These are phyloP conservation scores for Corythaeola cristata DNA, from an alignment of 2,113 vertebrate genomes.

Conservation along the genomic window DNA sequence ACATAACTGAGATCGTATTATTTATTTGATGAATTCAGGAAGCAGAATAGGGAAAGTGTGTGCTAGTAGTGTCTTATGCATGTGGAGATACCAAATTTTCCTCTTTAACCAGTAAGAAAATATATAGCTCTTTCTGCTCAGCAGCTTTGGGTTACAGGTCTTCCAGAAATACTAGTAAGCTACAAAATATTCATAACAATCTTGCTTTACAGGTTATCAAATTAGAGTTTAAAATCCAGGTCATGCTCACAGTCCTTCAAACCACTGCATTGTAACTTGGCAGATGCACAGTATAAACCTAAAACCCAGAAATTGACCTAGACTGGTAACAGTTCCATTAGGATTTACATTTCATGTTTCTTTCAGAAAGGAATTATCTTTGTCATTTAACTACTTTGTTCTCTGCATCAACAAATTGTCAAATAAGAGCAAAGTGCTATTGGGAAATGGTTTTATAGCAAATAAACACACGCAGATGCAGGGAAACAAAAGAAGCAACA, in stretches of 20 bases:
- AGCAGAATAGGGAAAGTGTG: neutral
- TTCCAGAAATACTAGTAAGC: neutral
- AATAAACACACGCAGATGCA: neutral
- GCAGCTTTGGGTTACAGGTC: neutral
- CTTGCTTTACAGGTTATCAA: neutral
- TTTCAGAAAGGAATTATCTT: conserved; percentile 6
- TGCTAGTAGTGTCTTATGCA: neutral
- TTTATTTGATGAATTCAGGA: neutral
- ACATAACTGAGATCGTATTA: neutral
- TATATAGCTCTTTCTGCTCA: neutral
- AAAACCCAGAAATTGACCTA: neutral
- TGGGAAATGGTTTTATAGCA: neutral
- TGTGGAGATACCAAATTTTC: neutral
- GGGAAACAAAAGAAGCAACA: neutral
- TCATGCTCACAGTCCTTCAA: neutral
- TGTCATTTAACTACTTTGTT: conserved; percentile 3
- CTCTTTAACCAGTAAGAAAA: neutral
- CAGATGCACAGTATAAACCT: neutral
- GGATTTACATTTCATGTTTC: neutral
- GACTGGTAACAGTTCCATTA: neutral
- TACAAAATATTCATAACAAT: neutral
- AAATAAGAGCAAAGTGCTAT: neutral
- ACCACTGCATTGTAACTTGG: neutral
- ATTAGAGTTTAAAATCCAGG: neutral
- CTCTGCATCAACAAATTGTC: neutral